Evolutionary conservation across 2,888 invertebrate genomes (phyloP).

Genomic region (Brachypterus glaber): DNA sequence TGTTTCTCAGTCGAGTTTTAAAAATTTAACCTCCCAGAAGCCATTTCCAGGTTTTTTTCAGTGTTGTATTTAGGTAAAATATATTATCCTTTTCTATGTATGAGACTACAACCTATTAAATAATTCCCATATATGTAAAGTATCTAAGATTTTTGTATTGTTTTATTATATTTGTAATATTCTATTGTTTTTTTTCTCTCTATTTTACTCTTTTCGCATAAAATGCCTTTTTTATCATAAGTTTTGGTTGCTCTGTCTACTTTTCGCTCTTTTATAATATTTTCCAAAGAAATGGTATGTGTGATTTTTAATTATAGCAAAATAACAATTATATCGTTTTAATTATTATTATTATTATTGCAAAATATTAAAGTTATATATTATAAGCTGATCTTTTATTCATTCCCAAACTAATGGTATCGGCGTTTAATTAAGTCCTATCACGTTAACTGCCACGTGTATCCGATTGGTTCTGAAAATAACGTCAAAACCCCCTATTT

Average conservation of each 20-base stretch:
- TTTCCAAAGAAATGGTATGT: constrained; percentile 42
- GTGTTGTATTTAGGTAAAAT: too few relatives aligned
- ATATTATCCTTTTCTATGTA: too few relatives aligned
- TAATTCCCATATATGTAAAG: neutral
- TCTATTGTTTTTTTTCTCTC: neutral
- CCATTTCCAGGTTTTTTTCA: constrained; percentile 19
- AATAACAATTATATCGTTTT: constrained; percentile 33
- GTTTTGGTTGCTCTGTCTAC: constrained; percentile 17
- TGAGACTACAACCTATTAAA: too few relatives aligned
- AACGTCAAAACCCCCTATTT: too few relatives aligned
- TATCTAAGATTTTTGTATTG: neutral
- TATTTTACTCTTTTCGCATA: constrained; percentile 20
- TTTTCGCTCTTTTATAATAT: constrained; percentile 26
- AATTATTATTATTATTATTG: constrained; percentile 34
- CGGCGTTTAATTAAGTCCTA: too few relatives aligned
- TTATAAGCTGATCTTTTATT: constrained; percentile 15
- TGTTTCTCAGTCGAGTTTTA: constrained; percentile 13
- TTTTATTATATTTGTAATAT: neutral
- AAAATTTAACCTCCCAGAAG: constrained; percentile 1
- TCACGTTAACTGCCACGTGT: too few relatives aligned
- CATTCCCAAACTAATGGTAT: too few relatives aligned
- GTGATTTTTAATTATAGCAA: constrained; percentile 38
- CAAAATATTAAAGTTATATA: constrained; percentile 34
- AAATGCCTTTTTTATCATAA: constrained; percentile 22
- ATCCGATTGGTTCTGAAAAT: too few relatives aligned